Conservation (phyloP, 2,888 invertebrate species). For the Plagodis dolabraria region DNA sequence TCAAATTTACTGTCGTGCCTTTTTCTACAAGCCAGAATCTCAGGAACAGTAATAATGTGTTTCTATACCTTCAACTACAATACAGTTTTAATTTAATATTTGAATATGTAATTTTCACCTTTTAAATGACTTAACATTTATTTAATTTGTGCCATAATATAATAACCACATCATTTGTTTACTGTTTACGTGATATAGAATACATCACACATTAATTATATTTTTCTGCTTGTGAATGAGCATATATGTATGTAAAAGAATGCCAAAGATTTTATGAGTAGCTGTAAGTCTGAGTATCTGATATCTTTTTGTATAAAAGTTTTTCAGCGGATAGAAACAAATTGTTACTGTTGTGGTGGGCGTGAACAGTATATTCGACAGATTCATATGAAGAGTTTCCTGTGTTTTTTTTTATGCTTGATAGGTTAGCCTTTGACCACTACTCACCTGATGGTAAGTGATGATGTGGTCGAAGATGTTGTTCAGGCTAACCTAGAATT, state of each 20-base stretch:
- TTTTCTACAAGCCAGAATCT: constrained; percentile 65
- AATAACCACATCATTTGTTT: constrained; percentile 29
- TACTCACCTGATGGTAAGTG: no score
- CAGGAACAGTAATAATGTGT: constrained; percentile 80
- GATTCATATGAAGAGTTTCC: background rate
- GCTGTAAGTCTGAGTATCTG: constrained; percentile 71
- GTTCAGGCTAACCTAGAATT: no score
- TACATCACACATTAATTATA: constrained; percentile 65
- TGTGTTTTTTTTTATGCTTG: no score
- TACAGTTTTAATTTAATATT: background rate
- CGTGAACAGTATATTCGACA: background rate
- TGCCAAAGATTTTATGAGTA: constrained; percentile 81
- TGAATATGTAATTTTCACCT: constrained; percentile 14
- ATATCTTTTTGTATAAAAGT: constrained; percentile 49
- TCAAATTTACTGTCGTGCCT: constrained; percentile 26
- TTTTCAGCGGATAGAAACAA: constrained; percentile 75
- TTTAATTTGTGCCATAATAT: constrained; percentile 36
- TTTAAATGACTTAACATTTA: constrained; percentile 25
- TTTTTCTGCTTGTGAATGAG: constrained; percentile 60
- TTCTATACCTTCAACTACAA: constrained; percentile 61
- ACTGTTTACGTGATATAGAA: constrained; percentile 32
- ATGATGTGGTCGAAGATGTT: no score
- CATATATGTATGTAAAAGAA: constrained; percentile 53
- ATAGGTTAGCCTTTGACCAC: no score
- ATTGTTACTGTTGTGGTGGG: constrained; percentile 70